Evolutionary conservation across 30 jellyfish, hydroid and myxozoan genomes (phyloP).

Genomic region (Aurelia sp.): DNA sequence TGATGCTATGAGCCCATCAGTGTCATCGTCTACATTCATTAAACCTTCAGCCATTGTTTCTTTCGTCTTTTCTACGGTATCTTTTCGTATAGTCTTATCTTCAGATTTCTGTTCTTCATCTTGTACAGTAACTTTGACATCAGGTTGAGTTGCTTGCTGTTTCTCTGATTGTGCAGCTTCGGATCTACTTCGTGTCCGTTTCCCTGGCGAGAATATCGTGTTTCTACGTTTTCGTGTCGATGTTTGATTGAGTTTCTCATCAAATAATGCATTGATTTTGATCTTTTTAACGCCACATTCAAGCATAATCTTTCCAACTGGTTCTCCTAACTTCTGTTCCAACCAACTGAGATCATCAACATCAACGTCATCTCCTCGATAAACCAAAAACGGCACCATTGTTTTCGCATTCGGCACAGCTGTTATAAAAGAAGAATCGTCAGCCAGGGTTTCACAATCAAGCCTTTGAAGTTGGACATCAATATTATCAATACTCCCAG

Average conservation of each 20-base stretch:
- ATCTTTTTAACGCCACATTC: slow-evolving; percentile 72
- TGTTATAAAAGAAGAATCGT: slow-evolving; percentile 50
- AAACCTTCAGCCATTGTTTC: background rate
- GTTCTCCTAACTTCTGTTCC: slow-evolving; percentile 57
- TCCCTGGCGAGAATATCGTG: background rate
- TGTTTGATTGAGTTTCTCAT: background rate
- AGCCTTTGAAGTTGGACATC: slow-evolving; percentile 79
- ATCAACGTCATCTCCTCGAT: slow-evolving; percentile 77
- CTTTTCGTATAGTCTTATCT: background rate
- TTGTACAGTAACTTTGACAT: background rate
- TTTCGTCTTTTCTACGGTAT: background rate
- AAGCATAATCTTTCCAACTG: slow-evolving; percentile 83
- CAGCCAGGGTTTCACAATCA: slow-evolving; percentile 75
- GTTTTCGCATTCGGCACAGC: slow-evolving; percentile 75
- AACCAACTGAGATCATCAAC: slow-evolving; percentile 71
- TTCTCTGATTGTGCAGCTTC: background rate
- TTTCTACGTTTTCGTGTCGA: background rate
- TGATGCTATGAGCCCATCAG: background rate
- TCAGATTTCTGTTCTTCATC: background rate
- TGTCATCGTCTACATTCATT: background rate
- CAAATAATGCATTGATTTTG: background rate
- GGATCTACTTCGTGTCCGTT: background rate
- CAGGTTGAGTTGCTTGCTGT: background rate
- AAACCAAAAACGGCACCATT: slow-evolving; percentile 71
- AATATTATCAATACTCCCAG: slow-evolving; percentile 12